Base-by-base conservation (phyloP, 2,888 invertebrate species). In the Apotomis turbidana region DNA sequence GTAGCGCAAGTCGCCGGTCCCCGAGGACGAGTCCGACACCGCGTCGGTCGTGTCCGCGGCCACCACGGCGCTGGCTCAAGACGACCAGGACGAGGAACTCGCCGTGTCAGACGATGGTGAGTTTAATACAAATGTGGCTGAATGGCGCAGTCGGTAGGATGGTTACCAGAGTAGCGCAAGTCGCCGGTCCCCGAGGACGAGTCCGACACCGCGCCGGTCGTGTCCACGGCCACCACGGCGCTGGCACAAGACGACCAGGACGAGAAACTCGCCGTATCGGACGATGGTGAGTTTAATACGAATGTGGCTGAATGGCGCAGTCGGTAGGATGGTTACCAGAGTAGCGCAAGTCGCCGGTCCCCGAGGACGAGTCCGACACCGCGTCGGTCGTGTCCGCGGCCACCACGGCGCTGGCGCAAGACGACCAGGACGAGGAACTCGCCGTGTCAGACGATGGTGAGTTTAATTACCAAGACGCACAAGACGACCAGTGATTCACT, bases 1-100 rank as follows among this genome's bases (percentile, higher is more conserved):
- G 27, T 27, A 98, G 83, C 93, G 98, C 51, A 96, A 95, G 84
- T 93, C 97, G 0, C 86, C 95, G 61, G 89, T 89, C 1, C 79
- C 94, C 0, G 96, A 96, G 27, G 96, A 96, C 64, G 94, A 94
- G 4, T 59, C 70, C 10, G 70, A 60, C 51, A 54, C 51, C 15
- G 49, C 61, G 13, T 66, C 71, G 3, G 38, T 66, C 15, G 74
- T 73, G 0, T 83, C 85, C 46, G 90, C 87, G 70, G 85, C 85
- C 77, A 83, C 86, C 0, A 84, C 90, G 72, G 67, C 70, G 0
- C 81, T 82, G 72, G 78, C 77, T 5, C 51, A 44, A 1, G 87
- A 84, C 12, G 85, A 88, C 1, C 58, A 27, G 0, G 90, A 90
- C 0, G 88, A 93, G 72, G 94, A 94, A 76, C 94, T 94, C 72